These are phyloP conservation scores for Villa cingulata DNA, from an alignment of 2,888 invertebrate species.

Conservation along the genomic window DNA sequence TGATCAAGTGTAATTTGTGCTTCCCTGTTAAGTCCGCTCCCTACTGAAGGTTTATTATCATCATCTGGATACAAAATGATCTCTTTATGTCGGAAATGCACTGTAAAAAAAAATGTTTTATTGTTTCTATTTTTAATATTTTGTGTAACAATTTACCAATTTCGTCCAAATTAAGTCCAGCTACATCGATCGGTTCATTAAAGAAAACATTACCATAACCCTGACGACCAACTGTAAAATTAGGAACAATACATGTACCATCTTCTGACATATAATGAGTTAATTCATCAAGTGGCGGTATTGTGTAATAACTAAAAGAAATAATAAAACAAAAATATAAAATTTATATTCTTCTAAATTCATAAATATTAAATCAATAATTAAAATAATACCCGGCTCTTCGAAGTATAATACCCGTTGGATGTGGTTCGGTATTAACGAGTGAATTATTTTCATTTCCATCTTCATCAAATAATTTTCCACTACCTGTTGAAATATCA, in stretches of 20 bases:
- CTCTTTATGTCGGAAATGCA: slow-evolving; percentile 88
- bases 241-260: slow-evolving; percentile 66
- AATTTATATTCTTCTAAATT: background rate
- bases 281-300: slow-evolving; percentile 73
- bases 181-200: slow-evolving; percentile 69
- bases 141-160: slow-evolving; percentile 44
- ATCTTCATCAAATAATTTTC: slow-evolving; percentile 20
- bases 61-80: slow-evolving; percentile 91
- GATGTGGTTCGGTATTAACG: slow-evolving; percentile 38
- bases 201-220: slow-evolving; percentile 87
- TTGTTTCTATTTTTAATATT: background rate
- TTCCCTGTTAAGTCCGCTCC: slow-evolving; percentile 74
- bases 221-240: slow-evolving; percentile 75
- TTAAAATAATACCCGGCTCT: slow-evolving; percentile 44
- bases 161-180: slow-evolving; percentile 73
- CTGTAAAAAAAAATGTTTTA: slow-evolving; percentile 32
- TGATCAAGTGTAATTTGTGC: slow-evolving; percentile 88
- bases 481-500: slow-evolving; percentile 10
- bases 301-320: slow-evolving; percentile 59
- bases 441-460: background rate
- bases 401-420: slow-evolving; percentile 62
- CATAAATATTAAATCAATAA: background rate
- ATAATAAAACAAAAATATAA: background rate
- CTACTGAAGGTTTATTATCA: slow-evolving; percentile 71
- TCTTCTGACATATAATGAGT: slow-evolving; percentile 55